phyloP scores from a whole-genome alignment of 2,797 vertebrate species.

The Pangasius krempfi region DNA sequence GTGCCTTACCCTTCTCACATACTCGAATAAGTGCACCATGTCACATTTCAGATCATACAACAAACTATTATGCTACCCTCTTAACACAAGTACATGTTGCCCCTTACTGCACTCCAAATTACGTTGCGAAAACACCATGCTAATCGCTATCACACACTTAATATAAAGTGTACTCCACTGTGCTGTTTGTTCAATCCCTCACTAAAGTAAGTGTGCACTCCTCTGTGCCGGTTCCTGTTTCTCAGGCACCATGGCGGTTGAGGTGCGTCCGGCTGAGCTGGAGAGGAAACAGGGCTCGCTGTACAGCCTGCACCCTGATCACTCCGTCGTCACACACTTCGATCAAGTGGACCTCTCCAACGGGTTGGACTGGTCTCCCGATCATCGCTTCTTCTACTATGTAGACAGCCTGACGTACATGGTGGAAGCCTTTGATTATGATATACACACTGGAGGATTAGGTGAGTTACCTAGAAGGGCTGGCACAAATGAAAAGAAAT shows the following conservation, averaged over 20 bases:
- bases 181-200: slow-evolving; percentile 12
- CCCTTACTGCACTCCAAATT: not conserved
- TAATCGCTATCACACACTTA: slow-evolving; percentile 31
- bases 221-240: slow-evolving; percentile 3
- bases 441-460: slow-evolving; percentile 78
- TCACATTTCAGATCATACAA: slow-evolving; percentile 1
- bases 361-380: slow-evolving; percentile 91
- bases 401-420: slow-evolving; percentile 87
- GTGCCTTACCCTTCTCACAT: slow-evolving; percentile 23
- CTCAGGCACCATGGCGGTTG: slow-evolving; percentile 87
- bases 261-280: slow-evolving; percentile 74
- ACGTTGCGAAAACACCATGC: not conserved
- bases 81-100: slow-evolving; percentile 27
- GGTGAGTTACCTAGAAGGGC: slow-evolving; percentile 69
- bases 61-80: slow-evolving; percentile 16
- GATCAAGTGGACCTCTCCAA: slow-evolving; percentile 91
- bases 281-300: slow-evolving; percentile 83
- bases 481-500: not conserved
- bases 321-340: slow-evolving; percentile 82
- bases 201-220: not conserved
- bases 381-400: slow-evolving; percentile 88
- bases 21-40: slow-evolving; percentile 15
- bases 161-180: slow-evolving; percentile 21
- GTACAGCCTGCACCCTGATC: slow-evolving; percentile 79
- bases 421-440: slow-evolving; percentile 90